phyloP scores from a whole-genome alignment of 2,888 invertebrate genomes.

The Ferrisia virgata region DNA sequence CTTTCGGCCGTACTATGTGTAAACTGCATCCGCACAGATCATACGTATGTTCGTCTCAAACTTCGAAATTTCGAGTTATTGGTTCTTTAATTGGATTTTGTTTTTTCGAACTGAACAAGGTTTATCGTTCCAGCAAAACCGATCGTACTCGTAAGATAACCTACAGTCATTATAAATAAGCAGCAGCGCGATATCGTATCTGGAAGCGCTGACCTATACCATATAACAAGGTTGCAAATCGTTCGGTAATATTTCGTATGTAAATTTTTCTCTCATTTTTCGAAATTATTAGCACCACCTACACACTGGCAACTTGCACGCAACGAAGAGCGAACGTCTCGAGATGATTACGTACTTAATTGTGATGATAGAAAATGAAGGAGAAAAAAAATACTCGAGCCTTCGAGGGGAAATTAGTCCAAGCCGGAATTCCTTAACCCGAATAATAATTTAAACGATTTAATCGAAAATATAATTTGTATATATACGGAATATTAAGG shows the following conservation, averaged over 20 bases:
- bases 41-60: too few species aligned
- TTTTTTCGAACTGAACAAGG: too few species aligned
- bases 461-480: not conserved
- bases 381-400: not conserved
- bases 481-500: not conserved
- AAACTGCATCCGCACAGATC: too few species aligned
- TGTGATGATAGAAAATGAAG: not conserved
- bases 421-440: not conserved
- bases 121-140: not conserved
- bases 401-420: not conserved
- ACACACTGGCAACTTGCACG: not conserved
- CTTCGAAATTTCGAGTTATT: too few species aligned
- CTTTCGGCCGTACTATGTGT: too few species aligned
- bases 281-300: not conserved
- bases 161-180: not conserved
- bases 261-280: not conserved
- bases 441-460: not conserved
- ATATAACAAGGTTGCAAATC: not conserved
- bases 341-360: not conserved
- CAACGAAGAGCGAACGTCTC: not conserved
- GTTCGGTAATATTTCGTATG: not conserved
- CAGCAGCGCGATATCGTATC: not conserved
- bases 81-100: too few species aligned
- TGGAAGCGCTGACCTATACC: not conserved
- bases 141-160: not conserved